Conservation (phyloP, 2,113 vertebrate species). For the Propithecus coquereli region DNA sequence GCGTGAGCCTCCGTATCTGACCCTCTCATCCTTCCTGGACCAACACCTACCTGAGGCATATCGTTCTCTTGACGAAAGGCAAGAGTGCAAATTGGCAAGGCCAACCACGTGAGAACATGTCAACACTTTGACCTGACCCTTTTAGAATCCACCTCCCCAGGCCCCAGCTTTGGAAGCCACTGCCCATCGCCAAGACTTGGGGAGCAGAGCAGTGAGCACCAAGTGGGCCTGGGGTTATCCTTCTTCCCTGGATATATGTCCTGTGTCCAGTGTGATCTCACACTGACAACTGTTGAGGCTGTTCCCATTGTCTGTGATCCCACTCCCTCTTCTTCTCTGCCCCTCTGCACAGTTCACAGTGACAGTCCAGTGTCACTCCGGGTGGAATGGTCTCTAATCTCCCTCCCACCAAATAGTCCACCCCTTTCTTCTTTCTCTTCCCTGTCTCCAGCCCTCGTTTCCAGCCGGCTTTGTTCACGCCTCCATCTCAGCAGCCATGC, state of each 20-base stretch:
- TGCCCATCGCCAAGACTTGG: background rate
- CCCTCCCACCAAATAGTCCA: background rate
- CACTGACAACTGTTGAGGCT: background rate
- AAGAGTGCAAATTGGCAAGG: background rate
- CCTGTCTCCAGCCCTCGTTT: background rate
- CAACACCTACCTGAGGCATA: background rate
- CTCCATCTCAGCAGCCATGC: background rate
- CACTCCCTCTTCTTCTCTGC: too few species aligned
- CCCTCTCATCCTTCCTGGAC: background rate
- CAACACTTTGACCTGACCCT: background rate
- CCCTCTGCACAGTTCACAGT: too few species aligned
- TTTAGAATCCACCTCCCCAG: background rate
- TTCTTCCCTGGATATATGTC: background rate
- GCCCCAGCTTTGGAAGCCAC: background rate
- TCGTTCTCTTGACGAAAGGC: background rate
- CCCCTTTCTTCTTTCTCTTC: background rate
- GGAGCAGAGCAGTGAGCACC: background rate
- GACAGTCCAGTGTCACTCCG: background rate
- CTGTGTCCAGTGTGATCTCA: too few species aligned
- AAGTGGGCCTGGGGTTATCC: background rate
- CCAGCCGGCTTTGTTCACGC: background rate
- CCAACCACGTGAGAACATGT: background rate
- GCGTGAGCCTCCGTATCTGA: too few species aligned
- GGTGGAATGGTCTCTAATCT: too few species aligned
- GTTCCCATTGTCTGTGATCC: background rate